Percentiles rank a stretch among this genome's conserved stretches.
Conservation (phyloP, 2,888 invertebrate genomes). For the Byasa hedistus region DNA sequence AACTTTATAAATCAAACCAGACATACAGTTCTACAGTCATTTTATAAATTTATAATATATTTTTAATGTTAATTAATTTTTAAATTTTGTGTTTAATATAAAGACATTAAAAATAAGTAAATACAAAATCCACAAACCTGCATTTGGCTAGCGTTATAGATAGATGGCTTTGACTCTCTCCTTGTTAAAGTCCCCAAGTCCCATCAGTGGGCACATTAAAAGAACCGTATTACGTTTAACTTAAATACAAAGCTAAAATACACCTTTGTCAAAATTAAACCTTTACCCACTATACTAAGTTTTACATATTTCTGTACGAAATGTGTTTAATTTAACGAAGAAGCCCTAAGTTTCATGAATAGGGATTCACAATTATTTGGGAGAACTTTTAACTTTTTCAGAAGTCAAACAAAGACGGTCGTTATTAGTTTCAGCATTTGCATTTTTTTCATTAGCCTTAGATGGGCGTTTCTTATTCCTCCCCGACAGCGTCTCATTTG, state of each 20-base stretch:
- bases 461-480: slow-evolving; percentile 39
- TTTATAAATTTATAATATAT: neutral
- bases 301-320: neutral
- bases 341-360: neutral
- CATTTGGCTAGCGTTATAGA: too few species aligned
- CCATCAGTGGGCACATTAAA: too few species aligned
- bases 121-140: too few species aligned
- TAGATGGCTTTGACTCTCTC: too few species aligned
- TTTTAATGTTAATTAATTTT: neutral
- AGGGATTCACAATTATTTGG: slow-evolving; percentile 1
- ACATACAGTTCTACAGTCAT: neutral
- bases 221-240: neutral
- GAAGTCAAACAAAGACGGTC: slow-evolving; percentile 19
- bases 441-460: slow-evolving; percentile 70
- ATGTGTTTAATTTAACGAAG: neutral
- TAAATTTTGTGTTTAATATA: neutral
- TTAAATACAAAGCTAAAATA: neutral
- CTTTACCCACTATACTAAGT: too few species aligned
- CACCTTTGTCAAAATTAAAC: neutral
- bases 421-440: slow-evolving; percentile 49
- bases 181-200: too few species aligned
- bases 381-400: slow-evolving; percentile 13
- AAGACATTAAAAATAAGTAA: too few species aligned
- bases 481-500: slow-evolving; percentile 22
- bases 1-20: neutral